A percentile compares a stretch with the other conserved stretches of the same genome.
phyloP scores from a whole-genome alignment of 2,113 vertebrate genomes.

The Maccullochella peelii region DNA sequence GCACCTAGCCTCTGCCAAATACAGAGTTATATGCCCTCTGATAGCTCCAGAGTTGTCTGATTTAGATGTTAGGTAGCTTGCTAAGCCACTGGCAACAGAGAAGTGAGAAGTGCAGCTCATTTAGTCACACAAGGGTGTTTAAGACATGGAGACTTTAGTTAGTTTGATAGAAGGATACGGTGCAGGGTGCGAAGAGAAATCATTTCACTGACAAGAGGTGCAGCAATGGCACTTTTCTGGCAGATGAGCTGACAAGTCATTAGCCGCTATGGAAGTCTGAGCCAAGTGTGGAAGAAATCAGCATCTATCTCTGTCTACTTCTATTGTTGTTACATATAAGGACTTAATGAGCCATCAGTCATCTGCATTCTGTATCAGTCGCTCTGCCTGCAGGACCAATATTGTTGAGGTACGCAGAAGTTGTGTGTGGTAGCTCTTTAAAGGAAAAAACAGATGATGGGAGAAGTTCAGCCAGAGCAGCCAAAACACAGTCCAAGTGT shows the following conservation, averaged over 20 bases:
- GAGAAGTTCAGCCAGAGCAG: slow-evolving; percentile 19
- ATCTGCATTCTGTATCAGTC: slow-evolving; percentile 27
- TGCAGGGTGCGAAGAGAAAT: slow-evolving; percentile 19
- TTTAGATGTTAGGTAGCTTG: too few species aligned
- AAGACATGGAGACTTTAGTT: neutral
- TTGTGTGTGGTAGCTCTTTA: slow-evolving; percentile 14
- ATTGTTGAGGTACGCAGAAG: neutral
- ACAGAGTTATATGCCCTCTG: too few species aligned
- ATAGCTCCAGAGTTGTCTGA: too few species aligned
- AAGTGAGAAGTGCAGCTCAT: slow-evolving; percentile 10
- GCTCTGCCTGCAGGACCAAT: neutral
- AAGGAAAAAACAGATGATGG: slow-evolving; percentile 14
- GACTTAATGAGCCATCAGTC: slow-evolving; percentile 52
- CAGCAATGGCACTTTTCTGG: slow-evolving; percentile 25
- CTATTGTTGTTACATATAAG: slow-evolving; percentile 36
- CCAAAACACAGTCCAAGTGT: slow-evolving; percentile 4
- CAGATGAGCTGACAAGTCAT: slow-evolving; percentile 47
- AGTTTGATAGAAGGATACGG: slow-evolving; percentile 11
- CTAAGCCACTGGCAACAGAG: too few species aligned
- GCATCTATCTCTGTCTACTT: slow-evolving; percentile 28
- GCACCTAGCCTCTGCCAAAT: too few species aligned
- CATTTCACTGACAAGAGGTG: slow-evolving; percentile 5
- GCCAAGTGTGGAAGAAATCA: slow-evolving; percentile 41
- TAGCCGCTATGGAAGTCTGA: slow-evolving; percentile 34
- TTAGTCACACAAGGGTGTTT: slow-evolving; percentile 1